These are phyloP conservation scores for Galbula dea DNA, from an alignment of 2,113 vertebrate species.

Conservation along the genomic window DNA sequence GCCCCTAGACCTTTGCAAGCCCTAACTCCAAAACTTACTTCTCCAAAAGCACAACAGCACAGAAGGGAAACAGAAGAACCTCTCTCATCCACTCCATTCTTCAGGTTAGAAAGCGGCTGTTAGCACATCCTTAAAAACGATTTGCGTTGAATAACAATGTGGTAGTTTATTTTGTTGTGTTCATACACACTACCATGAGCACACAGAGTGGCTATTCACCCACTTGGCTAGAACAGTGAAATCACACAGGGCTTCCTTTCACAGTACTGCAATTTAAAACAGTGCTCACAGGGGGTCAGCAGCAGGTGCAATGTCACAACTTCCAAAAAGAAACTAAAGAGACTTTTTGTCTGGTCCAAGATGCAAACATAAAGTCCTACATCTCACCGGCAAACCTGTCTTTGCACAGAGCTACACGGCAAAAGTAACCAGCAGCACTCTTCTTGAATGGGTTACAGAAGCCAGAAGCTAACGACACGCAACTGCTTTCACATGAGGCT, in stretches of 20 bases:
- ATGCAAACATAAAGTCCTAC: background rate
- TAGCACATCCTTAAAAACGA: background rate
- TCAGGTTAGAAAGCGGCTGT: background rate
- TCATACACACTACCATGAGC: rapidly evolving
- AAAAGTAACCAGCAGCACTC: background rate
- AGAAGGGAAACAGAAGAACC: background rate
- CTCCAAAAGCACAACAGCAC: background rate
- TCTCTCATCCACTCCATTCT: background rate
- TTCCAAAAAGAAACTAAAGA: background rate
- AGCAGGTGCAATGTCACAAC: background rate
- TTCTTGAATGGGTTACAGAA: background rate
- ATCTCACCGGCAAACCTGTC: background rate
- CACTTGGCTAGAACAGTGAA: background rate
- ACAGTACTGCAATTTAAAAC: background rate
- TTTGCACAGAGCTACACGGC: background rate
- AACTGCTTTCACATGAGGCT: background rate
- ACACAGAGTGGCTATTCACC: background rate
- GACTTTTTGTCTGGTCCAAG: background rate
- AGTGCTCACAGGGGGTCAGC: background rate
- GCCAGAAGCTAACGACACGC: background rate
- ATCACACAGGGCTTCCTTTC: background rate
- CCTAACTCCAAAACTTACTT: background rate
- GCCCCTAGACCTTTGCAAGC: background rate
- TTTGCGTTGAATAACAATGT: background rate
- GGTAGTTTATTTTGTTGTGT: background rate